These are phyloP conservation scores for Pseudorectes ferrugineus DNA, from an alignment of 2,113 vertebrate species.

Conservation along the genomic window DNA sequence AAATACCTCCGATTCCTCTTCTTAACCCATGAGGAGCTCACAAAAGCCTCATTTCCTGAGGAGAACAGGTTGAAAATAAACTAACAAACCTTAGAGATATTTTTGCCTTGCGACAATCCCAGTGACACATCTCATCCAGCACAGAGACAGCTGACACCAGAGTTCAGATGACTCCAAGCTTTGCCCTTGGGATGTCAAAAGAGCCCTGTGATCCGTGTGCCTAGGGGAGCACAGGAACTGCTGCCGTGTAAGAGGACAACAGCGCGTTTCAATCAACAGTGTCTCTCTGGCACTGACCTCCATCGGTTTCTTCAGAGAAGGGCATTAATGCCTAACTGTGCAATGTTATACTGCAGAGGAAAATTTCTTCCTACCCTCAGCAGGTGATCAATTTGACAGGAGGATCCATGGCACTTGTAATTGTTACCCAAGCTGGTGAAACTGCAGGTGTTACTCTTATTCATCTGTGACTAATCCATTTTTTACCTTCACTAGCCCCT, in stretches of 20 bases:
- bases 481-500: conserved; percentile 8
- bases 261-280: fast-evolving
- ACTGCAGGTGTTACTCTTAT: conserved; percentile 31
- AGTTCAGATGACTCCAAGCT: conserved; percentile 13
- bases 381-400: background rate
- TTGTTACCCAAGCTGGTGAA: conserved; percentile 3
- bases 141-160: background rate
- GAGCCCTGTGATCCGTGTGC: background rate
- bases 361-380: background rate
- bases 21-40: background rate
- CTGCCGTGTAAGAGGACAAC: background rate
- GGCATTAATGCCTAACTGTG: background rate
- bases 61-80: conserved; percentile 7
- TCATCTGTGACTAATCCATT: conserved; percentile 32
- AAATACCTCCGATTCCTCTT: background rate
- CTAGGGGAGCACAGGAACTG: background rate
- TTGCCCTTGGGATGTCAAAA: conserved; percentile 24
- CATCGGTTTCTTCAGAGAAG: background rate
- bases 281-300: background rate
- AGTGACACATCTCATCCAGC: background rate
- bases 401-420: background rate
- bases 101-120: conserved; percentile 5
- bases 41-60: background rate
- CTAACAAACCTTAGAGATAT: background rate
- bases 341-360: background rate